Base-by-base conservation (phyloP, 2,797 vertebrate species). In the Nannoperca obscura region DNA sequence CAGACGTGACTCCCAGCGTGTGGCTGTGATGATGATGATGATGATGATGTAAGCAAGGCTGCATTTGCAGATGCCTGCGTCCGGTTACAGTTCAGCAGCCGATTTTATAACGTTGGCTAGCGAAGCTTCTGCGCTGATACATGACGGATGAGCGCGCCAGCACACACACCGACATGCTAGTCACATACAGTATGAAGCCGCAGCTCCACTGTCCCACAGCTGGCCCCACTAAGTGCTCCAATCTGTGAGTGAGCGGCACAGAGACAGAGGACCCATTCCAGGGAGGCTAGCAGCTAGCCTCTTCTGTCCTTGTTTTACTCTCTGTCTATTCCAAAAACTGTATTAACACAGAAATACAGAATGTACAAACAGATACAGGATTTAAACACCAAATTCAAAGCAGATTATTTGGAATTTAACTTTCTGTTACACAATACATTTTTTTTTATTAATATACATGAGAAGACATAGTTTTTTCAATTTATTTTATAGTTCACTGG, bases 31-130 rank as follows among this genome's bases (percentile, higher is more conserved):
- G 20, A 36, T 34, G 47, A 27, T 8, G 53, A 62, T 44, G 44
- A 62, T 54, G 30, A 73, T 27, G 60, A 64, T 60, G 71, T 58
- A 72, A 64, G 83, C 10, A 6, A 60, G 19, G 38, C 12, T 58
- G 36, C 47, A 12, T 58, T 89, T 83, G 82, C 91, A 90, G 80
- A 87, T 72, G 86, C 86, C 57, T 77, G 77, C 14, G 61, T 66
- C 74, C 77, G 73, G 59, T 77, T 88, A 71, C 50, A 36, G 66
- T 34, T 50, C 34, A 53, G 67, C 79, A 74, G 70, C n/a, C n/a
- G 57, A 64, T 71, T 74, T 76, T 47, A 86, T 83, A 71, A 71
- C 15, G 0, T 10, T 36, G 67, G 74, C 63, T 67, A 3, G 9
- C 22, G 50, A 59, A 40, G 52, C 58, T 74, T 65, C 32, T 32